Base-by-base conservation (phyloP, 1,140 invertebrate genomes). In the Centruroides sculpturatus region DNA sequence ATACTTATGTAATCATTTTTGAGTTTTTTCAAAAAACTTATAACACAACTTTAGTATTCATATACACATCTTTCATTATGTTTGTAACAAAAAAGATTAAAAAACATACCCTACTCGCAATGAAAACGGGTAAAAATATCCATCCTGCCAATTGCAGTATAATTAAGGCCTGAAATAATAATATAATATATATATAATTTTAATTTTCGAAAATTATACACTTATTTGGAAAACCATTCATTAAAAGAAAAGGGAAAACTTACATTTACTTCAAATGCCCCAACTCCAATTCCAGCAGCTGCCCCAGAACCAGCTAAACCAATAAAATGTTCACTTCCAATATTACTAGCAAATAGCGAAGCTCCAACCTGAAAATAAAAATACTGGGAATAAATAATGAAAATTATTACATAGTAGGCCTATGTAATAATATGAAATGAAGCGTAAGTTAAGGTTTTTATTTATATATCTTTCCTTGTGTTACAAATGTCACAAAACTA, bases 61-160 rank as follows among this genome's bases (percentile, higher is more conserved):
- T 23, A 23, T 23, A 23, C 23, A 23, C 23, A 2, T 23, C 23
- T 23, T 23, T 23, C 23, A 23, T 23, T 23, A 23, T 23, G 23
- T 23, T 23, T 23, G 2, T 23, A 23, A 23, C 23, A 23, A 23
- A 41, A 41, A 41, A 34, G 75, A 75, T 12, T 77, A 66, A 68
- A 74, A 77, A 3, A 77, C 65, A 75, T 76, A 78, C 41, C 71
- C 75, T 10, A 75, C 69, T 71, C 3, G 73, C 68, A 13, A 78
- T 73, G 60, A 76, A 77, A 5, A 78, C 76, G 7, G 77, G 77
- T 11, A 78, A 66, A 68, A 76, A 78, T 1, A 78, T 64, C 77
- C 77, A 78, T 35, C 74, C 76, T 9, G 77, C 66, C 13, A 77
- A 54, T 62, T 73, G 72, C 3, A 78, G 64, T 7, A 77, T 66